phyloP scores from a whole-genome alignment of 92 coral and sea anemone genomes.

The Epizoanthus rinbou region DNA sequence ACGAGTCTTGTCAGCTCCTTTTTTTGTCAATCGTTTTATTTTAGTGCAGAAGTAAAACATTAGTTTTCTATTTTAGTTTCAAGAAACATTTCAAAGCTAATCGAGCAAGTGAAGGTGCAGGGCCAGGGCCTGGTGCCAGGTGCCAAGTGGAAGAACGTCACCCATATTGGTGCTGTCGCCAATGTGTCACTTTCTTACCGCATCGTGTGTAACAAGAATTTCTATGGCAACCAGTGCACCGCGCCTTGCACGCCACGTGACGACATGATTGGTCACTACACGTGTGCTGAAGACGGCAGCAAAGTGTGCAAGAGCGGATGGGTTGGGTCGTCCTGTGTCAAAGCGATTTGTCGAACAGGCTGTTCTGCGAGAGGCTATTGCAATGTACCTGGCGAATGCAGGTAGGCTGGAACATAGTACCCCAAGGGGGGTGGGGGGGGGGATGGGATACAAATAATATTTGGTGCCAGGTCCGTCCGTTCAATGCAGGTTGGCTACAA shows the following conservation, averaged over 20 bases:
- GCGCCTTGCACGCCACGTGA: slow-evolving; percentile 75
- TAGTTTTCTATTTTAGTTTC: slow-evolving; percentile 4
- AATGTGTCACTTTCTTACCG: slow-evolving; percentile 79
- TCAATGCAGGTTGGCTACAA: too few species aligned
- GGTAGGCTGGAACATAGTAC: slow-evolving; percentile 45
- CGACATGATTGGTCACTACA: slow-evolving; percentile 74
- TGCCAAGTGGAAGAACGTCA: slow-evolving; percentile 70
- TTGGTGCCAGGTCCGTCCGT: too few species aligned
- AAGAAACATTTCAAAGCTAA: slow-evolving; percentile 33
- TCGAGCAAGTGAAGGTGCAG: slow-evolving; percentile 26
- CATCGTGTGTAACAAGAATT: slow-evolving; percentile 68
- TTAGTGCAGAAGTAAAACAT: too few species aligned
- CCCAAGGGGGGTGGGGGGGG: too few species aligned
- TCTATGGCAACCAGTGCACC: slow-evolving; percentile 70
- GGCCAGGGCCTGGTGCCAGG: slow-evolving; percentile 54
- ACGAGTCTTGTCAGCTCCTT: too few species aligned
- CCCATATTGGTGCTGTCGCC: slow-evolving; percentile 71
- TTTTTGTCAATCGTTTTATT: too few species aligned
- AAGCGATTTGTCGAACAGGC: slow-evolving; percentile 78
- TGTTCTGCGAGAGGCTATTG: slow-evolving; percentile 71
- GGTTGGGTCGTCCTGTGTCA: slow-evolving; percentile 53
- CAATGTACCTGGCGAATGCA: slow-evolving; percentile 66
- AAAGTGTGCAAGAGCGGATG: slow-evolving; percentile 88
- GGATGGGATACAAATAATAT: too few species aligned
- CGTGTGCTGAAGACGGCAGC: slow-evolving; percentile 70